Percentiles rank a stretch among this genome's conserved stretches.
phyloP scores from a whole-genome alignment of 2,888 invertebrate genomes.

The Ligdia adustata region DNA sequence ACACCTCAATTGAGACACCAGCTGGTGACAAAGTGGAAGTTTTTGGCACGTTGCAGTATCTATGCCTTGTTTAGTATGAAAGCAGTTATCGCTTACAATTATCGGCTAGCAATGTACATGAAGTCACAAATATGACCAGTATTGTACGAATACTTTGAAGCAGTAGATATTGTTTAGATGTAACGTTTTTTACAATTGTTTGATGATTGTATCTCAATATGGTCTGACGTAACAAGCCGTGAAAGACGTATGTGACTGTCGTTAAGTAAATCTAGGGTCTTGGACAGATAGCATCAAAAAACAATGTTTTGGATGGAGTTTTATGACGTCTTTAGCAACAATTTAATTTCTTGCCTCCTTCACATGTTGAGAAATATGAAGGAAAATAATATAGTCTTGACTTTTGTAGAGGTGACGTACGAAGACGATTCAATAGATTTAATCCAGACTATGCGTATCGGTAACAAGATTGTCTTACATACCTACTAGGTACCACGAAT shows the following conservation, averaged over 20 bases:
- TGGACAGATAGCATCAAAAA: constrained; percentile 14
- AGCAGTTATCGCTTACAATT: constrained; percentile 25
- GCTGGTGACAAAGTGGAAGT: constrained; percentile 29
- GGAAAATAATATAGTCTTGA: neutral
- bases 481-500: too few relatives aligned
- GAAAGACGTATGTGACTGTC: constrained; percentile 20
- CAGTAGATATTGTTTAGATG: neutral
- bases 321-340: constrained; percentile 40
- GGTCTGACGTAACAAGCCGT: constrained; percentile 17
- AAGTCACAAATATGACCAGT: neutral
- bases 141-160: neutral
- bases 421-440: neutral
- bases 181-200: constrained; percentile 13
- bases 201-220: constrained; percentile 5
- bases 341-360: too few relatives aligned
- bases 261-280: constrained; percentile 5
- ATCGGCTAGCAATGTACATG: constrained; percentile 35
- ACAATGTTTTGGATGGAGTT: constrained; percentile 16
- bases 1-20: constrained; percentile 34
- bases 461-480: too few relatives aligned
- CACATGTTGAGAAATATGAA: neutral
- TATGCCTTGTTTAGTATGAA: constrained; percentile 24
- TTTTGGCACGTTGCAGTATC: constrained; percentile 32
- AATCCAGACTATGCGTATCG: too few relatives aligned
- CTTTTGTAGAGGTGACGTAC: constrained; percentile 6